Evolutionary conservation across 2,113 vertebrate genomes (phyloP).

Genomic region (Setophaga coronata): DNA sequence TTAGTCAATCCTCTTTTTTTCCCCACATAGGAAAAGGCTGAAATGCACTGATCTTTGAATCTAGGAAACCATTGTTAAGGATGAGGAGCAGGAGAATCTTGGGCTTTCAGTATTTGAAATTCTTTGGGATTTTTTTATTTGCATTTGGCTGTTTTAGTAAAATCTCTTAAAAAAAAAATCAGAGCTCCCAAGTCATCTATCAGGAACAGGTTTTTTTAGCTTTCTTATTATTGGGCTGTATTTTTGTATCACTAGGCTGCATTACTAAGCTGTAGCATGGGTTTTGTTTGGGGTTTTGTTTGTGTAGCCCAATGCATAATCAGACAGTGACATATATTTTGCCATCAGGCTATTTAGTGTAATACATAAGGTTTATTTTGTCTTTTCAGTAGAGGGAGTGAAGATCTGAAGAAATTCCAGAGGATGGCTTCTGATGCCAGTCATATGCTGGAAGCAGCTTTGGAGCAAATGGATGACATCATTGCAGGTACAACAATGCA

Average conservation of each 20-base stretch:
- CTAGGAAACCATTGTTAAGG: not conserved
- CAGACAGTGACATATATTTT: not conserved
- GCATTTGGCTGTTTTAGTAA: not conserved
- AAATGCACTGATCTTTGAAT: not conserved
- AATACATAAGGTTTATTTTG: not conserved
- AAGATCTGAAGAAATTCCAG: not conserved
- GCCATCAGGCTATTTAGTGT: not conserved
- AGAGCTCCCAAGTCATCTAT: not conserved
- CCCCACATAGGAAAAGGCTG: not conserved
- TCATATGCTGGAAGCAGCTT: constrained; percentile 85
- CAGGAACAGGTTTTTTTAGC: not conserved
- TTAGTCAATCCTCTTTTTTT: not conserved
- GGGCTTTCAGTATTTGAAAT: not conserved
- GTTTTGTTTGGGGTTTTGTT: not conserved
- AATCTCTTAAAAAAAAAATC: not conserved
- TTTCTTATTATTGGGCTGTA: not conserved
- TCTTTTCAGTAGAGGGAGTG: constrained; percentile 41
- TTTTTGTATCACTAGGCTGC: not conserved
- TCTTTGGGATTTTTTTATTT: not conserved
- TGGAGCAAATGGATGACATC: constrained; percentile 93
- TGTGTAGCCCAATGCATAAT: not conserved
- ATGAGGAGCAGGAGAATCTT: not conserved
- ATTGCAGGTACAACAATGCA: constrained; percentile 82
- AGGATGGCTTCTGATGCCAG: constrained; percentile 87
- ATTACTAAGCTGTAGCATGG: not conserved